Base-by-base conservation (phyloP, 2,113 vertebrate genomes). In the Rhipidura dahli region DNA sequence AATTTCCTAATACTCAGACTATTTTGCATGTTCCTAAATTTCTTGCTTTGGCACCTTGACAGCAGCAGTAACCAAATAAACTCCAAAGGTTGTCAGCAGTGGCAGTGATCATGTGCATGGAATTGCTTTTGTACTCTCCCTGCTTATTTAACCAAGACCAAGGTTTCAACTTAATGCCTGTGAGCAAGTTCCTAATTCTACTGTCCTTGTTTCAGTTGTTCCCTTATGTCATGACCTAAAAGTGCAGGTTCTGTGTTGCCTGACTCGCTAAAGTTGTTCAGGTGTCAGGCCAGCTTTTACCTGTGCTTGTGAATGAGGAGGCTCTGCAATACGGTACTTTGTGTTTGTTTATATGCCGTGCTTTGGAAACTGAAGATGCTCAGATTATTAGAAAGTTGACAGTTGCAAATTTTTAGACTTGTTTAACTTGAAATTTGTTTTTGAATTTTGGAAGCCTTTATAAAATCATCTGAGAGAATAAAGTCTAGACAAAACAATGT, bases 51-150 rank as follows among this genome's bases (percentile, higher is more conserved):
- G 33, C 37, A 23, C 5, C 30, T 56, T 71, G 53, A 26, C 49
- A 47, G n/a, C 37, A 69, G 44, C 33, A 63, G 50, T 70, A 92
- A 66, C 37, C 11, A 40, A 15, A 1, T 68, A 18, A n/a, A 27
- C 21, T 81, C 64, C 33, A 39, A 45, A 47, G 18, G 13, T 0
- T 6, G 23, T 81, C 56, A 66, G 39, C 47, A 54, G 6, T 24
- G 10, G 11, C 64, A 50, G 31, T 53, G 50, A 64, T 69, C 7
- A 3, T 9, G 13, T 1, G 1, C 8, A 1, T 64, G 9, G 20
- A 60, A n/a, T 20, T 77, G 28, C 26, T 65, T 61, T 20, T n/a
- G 30, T 14, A 10, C 9, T 18, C 4, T 69, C 3, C 5, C 21
- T 59, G 26, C 33, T 87, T 8, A 0, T 75, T 61, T 78, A 68